Evolutionary conservation across 2,888 invertebrate species (phyloP).

Genomic region (Uloborus plumipes): DNA sequence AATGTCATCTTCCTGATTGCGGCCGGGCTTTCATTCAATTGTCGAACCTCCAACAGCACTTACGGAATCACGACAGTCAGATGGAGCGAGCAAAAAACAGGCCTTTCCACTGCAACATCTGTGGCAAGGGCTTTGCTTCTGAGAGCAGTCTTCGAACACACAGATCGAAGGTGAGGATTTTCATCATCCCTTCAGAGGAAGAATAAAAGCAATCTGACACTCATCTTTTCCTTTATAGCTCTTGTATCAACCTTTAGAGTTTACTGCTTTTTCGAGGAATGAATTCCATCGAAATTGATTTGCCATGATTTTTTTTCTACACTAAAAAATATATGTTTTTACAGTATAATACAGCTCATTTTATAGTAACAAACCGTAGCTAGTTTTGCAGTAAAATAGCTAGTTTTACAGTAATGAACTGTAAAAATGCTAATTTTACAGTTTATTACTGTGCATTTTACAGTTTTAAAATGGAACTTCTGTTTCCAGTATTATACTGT

Average conservation of each 20-base stretch:
- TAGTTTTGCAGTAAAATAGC: too few species aligned
- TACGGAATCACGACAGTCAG: conserved; percentile 95
- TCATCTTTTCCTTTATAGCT: not conserved
- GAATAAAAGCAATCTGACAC: not conserved
- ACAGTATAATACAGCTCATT: too few species aligned
- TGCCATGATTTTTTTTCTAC: not conserved
- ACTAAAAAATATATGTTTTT: too few species aligned
- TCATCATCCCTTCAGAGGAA: not conserved
- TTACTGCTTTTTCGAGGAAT: not conserved
- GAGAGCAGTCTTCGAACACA: conserved; percentile 95
- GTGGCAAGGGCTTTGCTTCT: conserved; percentile 96
- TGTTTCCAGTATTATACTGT: too few species aligned
- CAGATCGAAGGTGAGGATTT: conserved; percentile 88
- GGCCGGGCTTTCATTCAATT: conserved; percentile 96
- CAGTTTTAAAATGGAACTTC: too few species aligned
- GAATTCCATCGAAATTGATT: not conserved
- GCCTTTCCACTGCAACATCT: conserved; percentile 95
- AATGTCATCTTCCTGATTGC: conserved; percentile 95
- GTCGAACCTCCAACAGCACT: conserved; percentile 95
- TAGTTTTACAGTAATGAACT: too few species aligned
- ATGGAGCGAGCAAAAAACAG: conserved; percentile 94
- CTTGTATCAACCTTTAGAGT: not conserved
- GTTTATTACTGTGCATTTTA: too few species aligned
- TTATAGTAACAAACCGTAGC: too few species aligned
- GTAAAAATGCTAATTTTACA: too few species aligned